Evolutionary conservation across 1,140 invertebrate genomes (phyloP).

Genomic region (Asobara japonica): DNA sequence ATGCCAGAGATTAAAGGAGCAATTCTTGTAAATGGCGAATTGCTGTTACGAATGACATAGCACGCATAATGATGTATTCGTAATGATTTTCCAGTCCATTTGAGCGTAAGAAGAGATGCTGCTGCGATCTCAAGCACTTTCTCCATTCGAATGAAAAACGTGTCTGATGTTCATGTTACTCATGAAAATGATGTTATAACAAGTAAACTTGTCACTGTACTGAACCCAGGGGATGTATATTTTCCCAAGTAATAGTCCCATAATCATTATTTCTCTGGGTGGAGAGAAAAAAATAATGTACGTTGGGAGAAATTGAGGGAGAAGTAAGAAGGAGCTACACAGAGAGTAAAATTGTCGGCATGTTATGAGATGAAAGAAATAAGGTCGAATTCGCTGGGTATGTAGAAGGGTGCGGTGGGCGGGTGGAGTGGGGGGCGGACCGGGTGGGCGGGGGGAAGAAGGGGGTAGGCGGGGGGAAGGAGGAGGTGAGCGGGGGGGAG

Average conservation of each 20-base stretch:
- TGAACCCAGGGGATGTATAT: slow-evolving; percentile 17
- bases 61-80: background rate
- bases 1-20: background rate
- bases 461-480: too few relatives aligned
- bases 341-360: slow-evolving; percentile 43
- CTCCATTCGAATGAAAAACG: background rate
- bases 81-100: background rate
- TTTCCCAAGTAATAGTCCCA: background rate
- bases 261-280: background rate
- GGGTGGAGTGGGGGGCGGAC: too few relatives aligned
- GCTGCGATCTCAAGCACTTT: too few relatives aligned
- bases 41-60: slow-evolving; percentile 39
- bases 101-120: too few relatives aligned
- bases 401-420: too few relatives aligned
- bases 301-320: background rate
- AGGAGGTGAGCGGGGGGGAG: background rate
- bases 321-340: slow-evolving; percentile 27
- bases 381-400: background rate
- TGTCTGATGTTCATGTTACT: slow-evolving; percentile 35
- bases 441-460: background rate
- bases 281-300: slow-evolving; percentile 30
- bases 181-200: slow-evolving; percentile 42
- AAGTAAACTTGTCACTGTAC: slow-evolving; percentile 20
- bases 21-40: slow-evolving; percentile 20
- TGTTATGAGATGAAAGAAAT: slow-evolving; percentile 20